Evolutionary conservation across 37 sponge, comb jelly and placozoan genomes (phyloP).

Genomic region (Aphrocallistes beatrix): DNA sequence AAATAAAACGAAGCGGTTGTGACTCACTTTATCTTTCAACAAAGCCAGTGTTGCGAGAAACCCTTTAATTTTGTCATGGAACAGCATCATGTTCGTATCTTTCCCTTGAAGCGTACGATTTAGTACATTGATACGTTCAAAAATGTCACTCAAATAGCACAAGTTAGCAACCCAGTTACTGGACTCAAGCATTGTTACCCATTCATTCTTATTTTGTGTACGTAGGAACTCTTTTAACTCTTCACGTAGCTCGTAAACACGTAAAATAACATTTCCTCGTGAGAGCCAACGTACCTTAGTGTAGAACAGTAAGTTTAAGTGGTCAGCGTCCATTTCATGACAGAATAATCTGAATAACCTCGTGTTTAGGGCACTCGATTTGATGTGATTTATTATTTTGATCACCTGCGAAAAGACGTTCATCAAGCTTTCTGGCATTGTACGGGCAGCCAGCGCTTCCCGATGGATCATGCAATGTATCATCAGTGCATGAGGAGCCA

Average conservation of each 20-base stretch:
- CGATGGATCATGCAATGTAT: conserved; percentile 17
- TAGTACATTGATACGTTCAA: conserved; percentile 13
- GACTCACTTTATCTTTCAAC: conserved; percentile 18
- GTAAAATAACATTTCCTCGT: conserved; percentile 14
- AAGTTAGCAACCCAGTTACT: not conserved
- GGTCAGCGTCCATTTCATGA: conserved; percentile 17
- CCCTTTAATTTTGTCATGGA: not conserved
- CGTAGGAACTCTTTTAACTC: conserved; percentile 18
- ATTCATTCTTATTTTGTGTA: conserved; percentile 6
- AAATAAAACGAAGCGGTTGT: not conserved
- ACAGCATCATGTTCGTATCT: not conserved
- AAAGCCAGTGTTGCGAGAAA: conserved; percentile 12
- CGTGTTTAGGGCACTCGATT: conserved; percentile 19
- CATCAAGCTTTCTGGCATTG: conserved; percentile 17
- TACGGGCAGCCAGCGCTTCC: conserved; percentile 8
- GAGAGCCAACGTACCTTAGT: not conserved
- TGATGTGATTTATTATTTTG: conserved; percentile 7
- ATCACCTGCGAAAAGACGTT: conserved; percentile 1
- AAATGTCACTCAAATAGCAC: conserved; percentile 20
- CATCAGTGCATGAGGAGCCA: conserved; percentile 6
- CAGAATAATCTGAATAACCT: conserved; percentile 16
- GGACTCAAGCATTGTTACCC: not conserved
- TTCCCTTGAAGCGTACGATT: too few species aligned
- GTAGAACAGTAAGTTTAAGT: not conserved
- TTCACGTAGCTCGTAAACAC: conserved; percentile 18